Evolutionary conservation across 2,113 vertebrate genomes (phyloP), one percentile per base, ranked within the genome.

Genomic region (Morone chrysops): DNA sequence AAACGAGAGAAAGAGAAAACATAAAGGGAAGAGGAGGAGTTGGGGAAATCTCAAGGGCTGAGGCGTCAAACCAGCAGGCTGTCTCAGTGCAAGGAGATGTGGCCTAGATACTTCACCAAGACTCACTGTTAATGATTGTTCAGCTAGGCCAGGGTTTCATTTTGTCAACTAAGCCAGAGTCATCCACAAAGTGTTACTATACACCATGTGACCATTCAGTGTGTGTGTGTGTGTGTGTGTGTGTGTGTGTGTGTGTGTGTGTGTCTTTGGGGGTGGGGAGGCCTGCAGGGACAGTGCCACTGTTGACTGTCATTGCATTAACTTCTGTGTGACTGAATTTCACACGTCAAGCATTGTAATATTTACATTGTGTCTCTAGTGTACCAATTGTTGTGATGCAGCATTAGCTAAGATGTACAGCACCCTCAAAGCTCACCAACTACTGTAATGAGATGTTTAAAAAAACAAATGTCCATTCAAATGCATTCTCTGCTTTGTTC

Each of bases 31-130:
- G 22, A 72, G 31, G 38, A 56, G 22, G 59, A 18, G 70, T 22
- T 66, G 40, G 48, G 48, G 36, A 67, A 68, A 59, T 81, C 72
- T 85, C 56, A 18, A 65, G 36, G 75, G 84, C 62, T 5, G 50
- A 86, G 77, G 66, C 69, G n/a, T 89, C 79, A 84, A 81, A 87
- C 43, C 73, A 79, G 72, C 82, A 60, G 60, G 75, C 80, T 86
- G 60, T 76, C 81, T 82, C 36, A 80, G 75, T 65, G 17, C 63
- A 74, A 80, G 53, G 67, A 91, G 75, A 88, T 72, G 13, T 87
- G 90, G 83, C 89, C 84, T 75, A 83, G 90, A 92, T 92, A 91
- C 84, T 85, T 91, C 86, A 87, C 31, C 73, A 54, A 69, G 75
- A 82, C 60, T 90, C 86, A 85, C 80, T 84, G 82, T 86, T 91